Conservation (phyloP, 2,888 invertebrate genomes). For the Agrilus cyanescens region DNA sequence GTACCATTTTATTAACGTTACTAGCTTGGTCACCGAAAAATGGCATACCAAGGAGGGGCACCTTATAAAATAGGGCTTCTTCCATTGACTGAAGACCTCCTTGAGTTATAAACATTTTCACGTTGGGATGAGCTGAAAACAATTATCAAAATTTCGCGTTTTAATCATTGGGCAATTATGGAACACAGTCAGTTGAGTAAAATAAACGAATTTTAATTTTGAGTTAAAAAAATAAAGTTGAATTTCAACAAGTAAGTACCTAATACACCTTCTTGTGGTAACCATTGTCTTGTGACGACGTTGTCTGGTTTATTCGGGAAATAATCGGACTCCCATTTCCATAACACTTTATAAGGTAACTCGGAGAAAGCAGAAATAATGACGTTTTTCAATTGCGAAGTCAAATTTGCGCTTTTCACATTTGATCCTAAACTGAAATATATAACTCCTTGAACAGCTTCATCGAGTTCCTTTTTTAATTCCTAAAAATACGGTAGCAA, state of each 20-base stretch:
- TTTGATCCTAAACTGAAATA: conserved; percentile 7
- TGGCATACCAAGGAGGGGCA: no score
- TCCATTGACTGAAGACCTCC: no score
- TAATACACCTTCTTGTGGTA: conserved; percentile 19
- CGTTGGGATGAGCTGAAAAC: no score
- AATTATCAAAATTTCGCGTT: no score
- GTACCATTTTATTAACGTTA: no score
- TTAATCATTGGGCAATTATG: no score
- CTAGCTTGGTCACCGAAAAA: no score
- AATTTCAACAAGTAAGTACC: conserved; percentile 3
- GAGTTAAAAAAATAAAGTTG: no score
- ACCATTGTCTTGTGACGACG: conserved; percentile 16
- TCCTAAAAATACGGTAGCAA: conserved; percentile 8
- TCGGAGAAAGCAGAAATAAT: conserved; percentile 1
- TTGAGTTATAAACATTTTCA: no score
- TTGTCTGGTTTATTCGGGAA: conserved; percentile 12
- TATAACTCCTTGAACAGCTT: conserved; percentile 2
- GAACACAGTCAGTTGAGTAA: no score
- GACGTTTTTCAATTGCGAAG: neutral
- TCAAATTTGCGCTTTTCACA: conserved; percentile 4
- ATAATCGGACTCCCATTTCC: conserved; percentile 17
- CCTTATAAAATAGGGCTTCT: no score
- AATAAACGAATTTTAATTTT: no score
- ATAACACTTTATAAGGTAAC: conserved; percentile 8
- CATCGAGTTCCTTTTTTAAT: conserved; percentile 1